Evolutionary conservation across 2,113 vertebrate species (phyloP).

Genomic region (Eretmochelys imbricata): DNA sequence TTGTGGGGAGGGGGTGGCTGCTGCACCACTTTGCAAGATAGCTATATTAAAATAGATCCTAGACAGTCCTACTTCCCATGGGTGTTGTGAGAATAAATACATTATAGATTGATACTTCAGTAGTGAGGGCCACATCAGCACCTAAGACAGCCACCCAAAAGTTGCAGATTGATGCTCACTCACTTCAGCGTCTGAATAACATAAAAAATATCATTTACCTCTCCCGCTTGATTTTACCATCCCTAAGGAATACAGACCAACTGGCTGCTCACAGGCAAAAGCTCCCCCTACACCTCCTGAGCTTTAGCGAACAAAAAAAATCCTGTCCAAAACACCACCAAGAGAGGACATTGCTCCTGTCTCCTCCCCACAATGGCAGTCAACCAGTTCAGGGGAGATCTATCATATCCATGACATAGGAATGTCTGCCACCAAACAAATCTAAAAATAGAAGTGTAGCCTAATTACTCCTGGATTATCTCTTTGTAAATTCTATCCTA

Average conservation of each 20-base stretch:
- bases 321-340: background rate
- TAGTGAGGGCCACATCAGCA: background rate
- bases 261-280: background rate
- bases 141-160: background rate
- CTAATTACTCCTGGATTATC: background rate
- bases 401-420: background rate
- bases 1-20: too few relatives aligned
- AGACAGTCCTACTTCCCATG: background rate
- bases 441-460: background rate
- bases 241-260: background rate
- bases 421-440: background rate
- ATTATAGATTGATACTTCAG: background rate
- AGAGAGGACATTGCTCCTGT: background rate
- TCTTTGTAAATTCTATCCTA: background rate
- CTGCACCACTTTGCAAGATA: background rate
- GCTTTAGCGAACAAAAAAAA: background rate
- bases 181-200: background rate
- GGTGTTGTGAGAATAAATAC: background rate
- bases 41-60: background rate
- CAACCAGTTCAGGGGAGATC: background rate
- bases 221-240: background rate
- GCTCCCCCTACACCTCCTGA: background rate
- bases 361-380: background rate
- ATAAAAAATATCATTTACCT: background rate
- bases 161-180: background rate